Evolutionary conservation across 2,888 invertebrate genomes (phyloP).

Genomic region (Yponomeuta plumbellus): DNA sequence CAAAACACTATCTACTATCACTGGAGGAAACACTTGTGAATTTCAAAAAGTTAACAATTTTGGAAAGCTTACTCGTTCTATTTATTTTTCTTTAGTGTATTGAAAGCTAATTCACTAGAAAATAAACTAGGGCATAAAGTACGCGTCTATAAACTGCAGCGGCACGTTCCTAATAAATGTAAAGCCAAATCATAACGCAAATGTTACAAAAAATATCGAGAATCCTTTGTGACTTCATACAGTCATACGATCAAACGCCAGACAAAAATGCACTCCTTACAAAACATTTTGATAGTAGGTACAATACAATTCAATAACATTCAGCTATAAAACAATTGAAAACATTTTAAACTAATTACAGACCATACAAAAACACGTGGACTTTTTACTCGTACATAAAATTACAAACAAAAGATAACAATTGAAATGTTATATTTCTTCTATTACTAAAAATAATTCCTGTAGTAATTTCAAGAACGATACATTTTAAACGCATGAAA

Average conservation of each 20-base stretch:
- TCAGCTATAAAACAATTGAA: slow-evolving; percentile 36
- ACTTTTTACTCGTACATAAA: slow-evolving; percentile 39
- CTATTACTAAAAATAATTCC: slow-evolving; percentile 11
- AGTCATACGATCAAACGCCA: neutral
- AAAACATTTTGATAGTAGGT: slow-evolving; percentile 1
- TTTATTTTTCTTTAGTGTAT: neutral
- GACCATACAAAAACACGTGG: slow-evolving; percentile 46
- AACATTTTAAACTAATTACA: slow-evolving; percentile 35
- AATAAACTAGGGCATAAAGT: slow-evolving; percentile 5
- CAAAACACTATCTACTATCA: slow-evolving; percentile 13
- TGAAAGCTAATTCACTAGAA: slow-evolving; percentile 5
- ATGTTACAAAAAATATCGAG: slow-evolving; percentile 1
- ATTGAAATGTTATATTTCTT: slow-evolving; percentile 10
- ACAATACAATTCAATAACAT: slow-evolving; percentile 16
- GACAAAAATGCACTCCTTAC: slow-evolving; percentile 6
- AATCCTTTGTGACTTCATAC: slow-evolving; percentile 6
- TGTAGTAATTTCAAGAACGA: neutral
- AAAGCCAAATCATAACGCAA: neutral
- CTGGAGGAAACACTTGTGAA: slow-evolving; percentile 7
- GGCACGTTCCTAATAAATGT: neutral
- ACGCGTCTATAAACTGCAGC: slow-evolving; percentile 10
- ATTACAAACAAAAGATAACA: slow-evolving; percentile 41
- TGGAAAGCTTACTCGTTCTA: slow-evolving; percentile 5
- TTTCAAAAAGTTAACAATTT: neutral
- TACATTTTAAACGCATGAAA: neutral